These are phyloP conservation scores for Okapia johnstoni DNA, from an alignment of 2,113 vertebrate genomes.

Conservation along the genomic window DNA sequence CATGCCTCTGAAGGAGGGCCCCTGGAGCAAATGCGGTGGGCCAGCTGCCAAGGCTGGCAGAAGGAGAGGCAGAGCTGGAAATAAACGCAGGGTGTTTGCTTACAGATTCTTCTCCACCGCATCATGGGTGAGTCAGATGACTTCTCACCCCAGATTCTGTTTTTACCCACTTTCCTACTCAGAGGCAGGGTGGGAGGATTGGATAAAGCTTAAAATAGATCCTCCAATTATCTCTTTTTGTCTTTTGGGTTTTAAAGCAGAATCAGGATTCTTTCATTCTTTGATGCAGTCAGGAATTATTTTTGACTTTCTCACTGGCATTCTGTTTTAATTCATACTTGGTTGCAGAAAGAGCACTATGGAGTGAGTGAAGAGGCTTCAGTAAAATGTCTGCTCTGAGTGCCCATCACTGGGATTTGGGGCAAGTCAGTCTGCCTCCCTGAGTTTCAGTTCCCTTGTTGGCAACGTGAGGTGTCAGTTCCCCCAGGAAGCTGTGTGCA, in stretches of 20 bases:
- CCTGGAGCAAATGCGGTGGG: background rate
- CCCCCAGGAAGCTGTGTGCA: background rate
- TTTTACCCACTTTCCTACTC: constrained; percentile 50
- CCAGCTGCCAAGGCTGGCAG: constrained; percentile 33
- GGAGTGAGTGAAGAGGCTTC: background rate
- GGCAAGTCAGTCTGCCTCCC: background rate
- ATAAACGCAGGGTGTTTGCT: constrained; percentile 63
- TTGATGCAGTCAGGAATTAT: background rate
- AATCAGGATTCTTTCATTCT: constrained; percentile 19
- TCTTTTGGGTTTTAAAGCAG: background rate
- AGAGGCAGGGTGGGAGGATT: constrained; percentile 19
- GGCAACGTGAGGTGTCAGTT: background rate
- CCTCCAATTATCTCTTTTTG: constrained; percentile 33
- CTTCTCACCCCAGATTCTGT: constrained; percentile 63
- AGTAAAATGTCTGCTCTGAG: background rate
- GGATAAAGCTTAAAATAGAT: constrained; percentile 45
- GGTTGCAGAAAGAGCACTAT: background rate
- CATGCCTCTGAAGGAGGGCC: background rate
- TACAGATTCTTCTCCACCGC: constrained; percentile 46
- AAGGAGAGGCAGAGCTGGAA: constrained; percentile 27
- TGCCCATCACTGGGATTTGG: background rate
- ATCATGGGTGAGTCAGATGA: constrained; percentile 57
- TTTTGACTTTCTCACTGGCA: constrained; percentile 6
- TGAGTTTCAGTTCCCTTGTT: background rate
- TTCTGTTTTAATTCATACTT: constrained; percentile 24